Base-by-base conservation (phyloP, 2,888 invertebrate species). In the Lathronympha strigana region DNA sequence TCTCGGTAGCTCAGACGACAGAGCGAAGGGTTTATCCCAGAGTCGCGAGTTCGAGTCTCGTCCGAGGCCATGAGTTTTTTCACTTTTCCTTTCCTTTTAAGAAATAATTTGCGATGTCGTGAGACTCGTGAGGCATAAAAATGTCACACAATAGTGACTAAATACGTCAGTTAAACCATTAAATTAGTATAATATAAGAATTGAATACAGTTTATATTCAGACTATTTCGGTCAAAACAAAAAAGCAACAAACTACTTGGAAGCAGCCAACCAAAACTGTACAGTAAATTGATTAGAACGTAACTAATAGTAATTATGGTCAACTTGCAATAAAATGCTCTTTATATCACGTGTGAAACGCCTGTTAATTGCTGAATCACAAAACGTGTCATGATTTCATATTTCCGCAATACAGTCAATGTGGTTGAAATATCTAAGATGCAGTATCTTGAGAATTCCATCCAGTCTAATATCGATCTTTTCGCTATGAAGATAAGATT, bases 231-330 rank as follows among this genome's bases (percentile, higher is more conserved):
- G n/a, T n/a, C n/a, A n/a, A n/a, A n/a, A n/a, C n/a, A n/a, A n/a
- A n/a, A n/a, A n/a, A n/a, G n/a, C n/a, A 19, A 3, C 2, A 17
- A 19, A 40, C 19, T 6, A 40, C 8, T 40, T 2, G 17, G 11
- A 45, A 45, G 13, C 45, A 21, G 4, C 21, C 21, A 45, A 45
- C 21, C 45, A 21, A 1, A 21, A 43, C n/a, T n/a, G 21, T 19
- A 51, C 33, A 51, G 51, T 33, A 51, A 51, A 51, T 51, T 51
- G 51, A 51, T 51, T 51, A 33, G 11, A 55, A 17, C 40, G 54
- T 40, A 19, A 43, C 40, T 55, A 55, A 51, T 51, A 43, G 17
- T 19, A 55, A 43, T 55, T 43, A 55, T 19, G 28, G 55, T 55
- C 13, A 28, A 19, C 13, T n/a, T 4, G 17, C 13, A 43, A 28